Evolutionary conservation across 1,140 invertebrate genomes (phyloP), one percentile per base, ranked within the genome.

Genomic region (Batillaria attramentaria): DNA sequence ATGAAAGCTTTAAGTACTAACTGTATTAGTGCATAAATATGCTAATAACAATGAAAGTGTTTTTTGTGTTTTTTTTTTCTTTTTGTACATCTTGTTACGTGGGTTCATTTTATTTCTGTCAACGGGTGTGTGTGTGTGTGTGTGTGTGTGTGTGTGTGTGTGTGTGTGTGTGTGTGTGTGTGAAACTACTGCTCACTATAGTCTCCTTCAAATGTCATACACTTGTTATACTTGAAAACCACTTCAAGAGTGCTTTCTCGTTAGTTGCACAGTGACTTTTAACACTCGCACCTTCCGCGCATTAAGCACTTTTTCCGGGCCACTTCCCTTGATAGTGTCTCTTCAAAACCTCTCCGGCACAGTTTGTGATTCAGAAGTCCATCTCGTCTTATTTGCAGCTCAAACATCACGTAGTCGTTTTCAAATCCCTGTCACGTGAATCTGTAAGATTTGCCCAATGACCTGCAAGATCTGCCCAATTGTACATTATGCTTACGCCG

Each of bases 51-150:
- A n/a, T n/a, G n/a, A n/a, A n/a, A n/a, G n/a, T n/a, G n/a, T n/a
- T n/a, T n/a, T n/a, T n/a, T n/a, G n/a, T n/a, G n/a, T n/a, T n/a
- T n/a, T n/a, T n/a, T n/a, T n/a, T n/a, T n/a, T n/a, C n/a, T n/a
- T n/a, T n/a, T n/a, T n/a, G n/a, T n/a, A n/a, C n/a, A n/a, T n/a
- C n/a, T n/a, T n/a, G n/a, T n/a, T n/a, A n/a, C n/a, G n/a, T n/a
- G n/a, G n/a, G n/a, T n/a, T n/a, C n/a, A n/a, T n/a, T n/a, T n/a
- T n/a, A n/a, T n/a, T n/a, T n/a, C n/a, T n/a, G n/a, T n/a, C n/a
- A n/a, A n/a, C n/a, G n/a, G n/a, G n/a, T n/a, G n/a, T 62, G 57
- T 62, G 57, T 62, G 57, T 62, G 57, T 62, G 57, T n/a, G 57
- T 62, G 57, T n/a, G 57, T 62, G 57, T 62, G 57, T n/a, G 57